Conservation (phyloP, 2,113 vertebrate genomes). For the Protobothrops mucrosquamatus region DNA sequence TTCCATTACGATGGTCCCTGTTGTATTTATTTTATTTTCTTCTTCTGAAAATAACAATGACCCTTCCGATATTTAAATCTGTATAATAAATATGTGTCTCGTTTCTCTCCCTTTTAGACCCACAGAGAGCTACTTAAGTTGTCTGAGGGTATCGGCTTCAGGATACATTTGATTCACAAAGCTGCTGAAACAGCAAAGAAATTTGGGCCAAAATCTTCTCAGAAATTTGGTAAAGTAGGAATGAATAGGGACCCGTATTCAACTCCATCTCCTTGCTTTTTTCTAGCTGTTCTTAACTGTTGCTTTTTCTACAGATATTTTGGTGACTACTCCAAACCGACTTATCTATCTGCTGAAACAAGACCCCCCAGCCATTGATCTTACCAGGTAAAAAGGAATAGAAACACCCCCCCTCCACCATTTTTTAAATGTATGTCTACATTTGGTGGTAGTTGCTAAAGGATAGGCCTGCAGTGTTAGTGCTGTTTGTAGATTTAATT, state of each 20-base stretch:
- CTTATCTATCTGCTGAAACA: slow-evolving; percentile 89
- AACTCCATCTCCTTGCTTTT: background rate
- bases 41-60: background rate
- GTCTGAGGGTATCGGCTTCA: slow-evolving; percentile 87
- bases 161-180: slow-evolving; percentile 93
- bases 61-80: background rate
- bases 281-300: background rate
- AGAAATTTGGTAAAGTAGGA: slow-evolving; percentile 81
- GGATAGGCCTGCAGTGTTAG: background rate
- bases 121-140: slow-evolving; percentile 89
- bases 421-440: background rate
- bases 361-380: slow-evolving; percentile 89
- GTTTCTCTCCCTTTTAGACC: slow-evolving; percentile 73
- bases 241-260: background rate
- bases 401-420: background rate
- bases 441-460: background rate
- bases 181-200: slow-evolving; percentile 87
- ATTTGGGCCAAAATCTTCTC: slow-evolving; percentile 87
- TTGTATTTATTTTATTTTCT: background rate
- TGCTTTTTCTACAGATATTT: slow-evolving; percentile 76
- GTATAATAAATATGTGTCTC: background rate
- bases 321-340: slow-evolving; percentile 95
- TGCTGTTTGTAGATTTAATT: background rate
- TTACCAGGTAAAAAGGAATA: slow-evolving; percentile 78
- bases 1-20: background rate